Conservation (phyloP, 2,888 invertebrate genomes). For the Drosophila peninsularis region DNA sequence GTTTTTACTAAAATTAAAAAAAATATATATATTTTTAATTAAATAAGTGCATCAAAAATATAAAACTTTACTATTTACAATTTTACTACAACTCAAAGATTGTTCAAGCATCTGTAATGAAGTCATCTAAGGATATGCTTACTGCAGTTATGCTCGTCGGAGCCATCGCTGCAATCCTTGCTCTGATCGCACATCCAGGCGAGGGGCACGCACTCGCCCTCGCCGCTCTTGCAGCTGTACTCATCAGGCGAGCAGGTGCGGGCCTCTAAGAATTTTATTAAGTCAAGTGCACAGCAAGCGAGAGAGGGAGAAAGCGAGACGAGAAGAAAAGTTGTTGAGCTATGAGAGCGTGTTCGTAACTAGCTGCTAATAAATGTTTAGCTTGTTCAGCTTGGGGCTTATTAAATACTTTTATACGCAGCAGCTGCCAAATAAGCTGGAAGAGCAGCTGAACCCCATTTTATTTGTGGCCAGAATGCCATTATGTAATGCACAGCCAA, state of each 20-base stretch:
- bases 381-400: slow-evolving; percentile 15
- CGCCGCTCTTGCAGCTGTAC: slow-evolving; percentile 93
- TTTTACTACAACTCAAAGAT: slow-evolving; percentile 40
- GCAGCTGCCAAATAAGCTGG: slow-evolving; percentile 28
- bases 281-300: slow-evolving; percentile 63
- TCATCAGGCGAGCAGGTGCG: slow-evolving; percentile 94
- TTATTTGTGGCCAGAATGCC: slow-evolving; percentile 43
- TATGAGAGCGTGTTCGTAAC: slow-evolving; percentile 16
- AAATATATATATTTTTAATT: too few species aligned
- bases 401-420: slow-evolving; percentile 56
- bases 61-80: too few species aligned
- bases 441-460: slow-evolving; percentile 24
- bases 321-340: slow-evolving; percentile 7
- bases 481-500: slow-evolving; percentile 56
- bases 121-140: slow-evolving; percentile 85
- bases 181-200: slow-evolving; percentile 98
- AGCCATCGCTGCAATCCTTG: slow-evolving; percentile 94
- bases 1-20: too few species aligned
- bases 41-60: too few species aligned
- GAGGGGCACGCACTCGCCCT: slow-evolving; percentile 94
- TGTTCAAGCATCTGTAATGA: neutral
- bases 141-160: slow-evolving; percentile 97
- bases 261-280: slow-evolving; percentile 87
- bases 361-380: slow-evolving; percentile 49
- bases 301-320: slow-evolving; percentile 2